Evolutionary conservation across 2,888 invertebrate genomes (phyloP).

Genomic region (Leptinotarsa rubiginosa): DNA sequence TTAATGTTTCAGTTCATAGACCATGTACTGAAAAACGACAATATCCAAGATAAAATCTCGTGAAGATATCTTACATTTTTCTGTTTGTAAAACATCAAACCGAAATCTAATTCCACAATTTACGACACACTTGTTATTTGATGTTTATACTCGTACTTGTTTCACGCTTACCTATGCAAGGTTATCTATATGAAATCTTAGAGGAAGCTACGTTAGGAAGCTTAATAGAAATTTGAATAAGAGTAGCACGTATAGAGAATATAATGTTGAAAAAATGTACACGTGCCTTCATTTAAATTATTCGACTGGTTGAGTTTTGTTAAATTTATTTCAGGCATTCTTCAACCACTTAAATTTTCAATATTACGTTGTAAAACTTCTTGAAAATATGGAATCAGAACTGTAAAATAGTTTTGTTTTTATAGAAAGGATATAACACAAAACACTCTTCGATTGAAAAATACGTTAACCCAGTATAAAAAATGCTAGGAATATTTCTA

Average conservation of each 20-base stretch:
- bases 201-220: slow-evolving; percentile 32
- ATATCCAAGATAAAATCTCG: too few relatives aligned
- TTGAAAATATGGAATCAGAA: too few relatives aligned
- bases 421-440: too few relatives aligned
- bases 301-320: background rate
- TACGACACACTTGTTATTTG: background rate
- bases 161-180: slow-evolving; percentile 13
- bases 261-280: slow-evolving; percentile 26
- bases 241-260: slow-evolving; percentile 22
- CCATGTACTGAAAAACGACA: too few relatives aligned
- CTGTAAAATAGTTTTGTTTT: too few relatives aligned
- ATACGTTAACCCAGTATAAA: too few relatives aligned
- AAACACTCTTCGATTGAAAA: too few relatives aligned
- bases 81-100: background rate
- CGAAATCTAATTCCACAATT: background rate
- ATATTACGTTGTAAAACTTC: too few relatives aligned
- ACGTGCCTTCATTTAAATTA: background rate
- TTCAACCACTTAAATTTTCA: background rate
- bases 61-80: too few relatives aligned
- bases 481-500: too few relatives aligned
- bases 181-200: slow-evolving; percentile 36
- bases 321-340: background rate
- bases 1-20: too few relatives aligned
- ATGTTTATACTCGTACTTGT: background rate
- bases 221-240: slow-evolving; percentile 41